Conservation (phyloP, 2,797 vertebrate species). For the Phrynocephalus vlangalii region DNA sequence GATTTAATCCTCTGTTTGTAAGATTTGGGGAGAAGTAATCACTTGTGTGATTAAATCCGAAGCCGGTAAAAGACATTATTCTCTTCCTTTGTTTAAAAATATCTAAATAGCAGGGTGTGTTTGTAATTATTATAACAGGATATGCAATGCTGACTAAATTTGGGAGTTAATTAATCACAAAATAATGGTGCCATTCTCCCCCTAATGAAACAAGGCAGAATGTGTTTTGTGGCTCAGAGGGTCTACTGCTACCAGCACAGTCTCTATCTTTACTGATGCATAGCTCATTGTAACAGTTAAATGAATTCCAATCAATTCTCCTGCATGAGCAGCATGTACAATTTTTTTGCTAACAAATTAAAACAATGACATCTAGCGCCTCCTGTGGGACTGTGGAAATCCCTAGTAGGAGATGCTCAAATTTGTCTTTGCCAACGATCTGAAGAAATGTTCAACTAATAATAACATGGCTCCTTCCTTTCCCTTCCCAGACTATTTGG, state of each 20-base stretch:
- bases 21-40: background rate
- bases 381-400: conserved; percentile 71
- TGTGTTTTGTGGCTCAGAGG: conserved; percentile 66
- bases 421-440: conserved; percentile 61
- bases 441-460: conserved; percentile 44
- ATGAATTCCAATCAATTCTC: conserved; percentile 71
- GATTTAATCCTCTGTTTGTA: background rate
- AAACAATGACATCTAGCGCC: conserved; percentile 59
- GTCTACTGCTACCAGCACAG: conserved; percentile 64
- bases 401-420: conserved; percentile 55
- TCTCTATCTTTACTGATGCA: conserved; percentile 73
- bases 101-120: conserved; percentile 57
- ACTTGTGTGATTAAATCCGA: conserved; percentile 50
- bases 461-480: conserved; percentile 47
- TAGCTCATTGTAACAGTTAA: conserved; percentile 71
- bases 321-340: conserved; percentile 61
- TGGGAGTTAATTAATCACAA: conserved; percentile 74
- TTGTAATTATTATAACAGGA: conserved; percentile 74
- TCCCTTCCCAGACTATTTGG: conserved; percentile 39
- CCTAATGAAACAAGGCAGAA: conserved; percentile 69
- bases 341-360: conserved; percentile 78
- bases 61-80: conserved; percentile 66
- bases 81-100: conserved; percentile 47
- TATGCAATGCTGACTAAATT: conserved; percentile 68
- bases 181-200: conserved; percentile 71